phyloP scores from a whole-genome alignment of 2,888 invertebrate species.

The Melikaiella ostensackeni region DNA sequence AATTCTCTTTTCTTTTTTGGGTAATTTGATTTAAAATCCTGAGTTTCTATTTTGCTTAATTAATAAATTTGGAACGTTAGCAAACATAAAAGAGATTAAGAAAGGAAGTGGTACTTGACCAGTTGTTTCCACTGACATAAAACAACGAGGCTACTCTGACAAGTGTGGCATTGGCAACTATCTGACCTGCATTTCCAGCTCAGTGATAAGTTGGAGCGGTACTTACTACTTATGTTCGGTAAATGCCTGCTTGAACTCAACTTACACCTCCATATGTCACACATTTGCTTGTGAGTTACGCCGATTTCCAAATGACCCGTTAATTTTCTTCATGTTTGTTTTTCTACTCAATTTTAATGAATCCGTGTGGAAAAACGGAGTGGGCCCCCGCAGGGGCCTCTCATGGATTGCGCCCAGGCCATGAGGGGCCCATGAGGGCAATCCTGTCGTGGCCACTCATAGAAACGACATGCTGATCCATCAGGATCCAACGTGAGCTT shows the following conservation, averaged over 20 bases:
- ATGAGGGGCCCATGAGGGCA: no score
- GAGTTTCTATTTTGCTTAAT: no score
- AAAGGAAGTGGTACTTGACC: constrained; percentile 1
- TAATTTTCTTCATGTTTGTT: constrained; percentile 38
- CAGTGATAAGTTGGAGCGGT: constrained; percentile 36
- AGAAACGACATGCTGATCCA: no score
- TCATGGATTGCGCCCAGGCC: no score
- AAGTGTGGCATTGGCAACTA: constrained; percentile 14
- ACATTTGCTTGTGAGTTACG: constrained; percentile 40
- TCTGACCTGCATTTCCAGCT: constrained; percentile 55
- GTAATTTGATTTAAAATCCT: no score
- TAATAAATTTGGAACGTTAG: neutral
- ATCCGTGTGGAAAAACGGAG: no score
- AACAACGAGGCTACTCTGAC: constrained; percentile 4
- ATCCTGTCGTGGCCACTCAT: no score
- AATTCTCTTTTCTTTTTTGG: neutral
- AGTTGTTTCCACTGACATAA: neutral
- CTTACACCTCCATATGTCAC: neutral
- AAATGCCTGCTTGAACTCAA: neutral
- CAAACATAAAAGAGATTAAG: neutral
- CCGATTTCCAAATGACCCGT: constrained; percentile 63
- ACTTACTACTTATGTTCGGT: neutral
- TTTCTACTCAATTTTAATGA: neutral
- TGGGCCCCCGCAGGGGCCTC: no score
- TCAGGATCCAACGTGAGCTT: no score